Percentiles rank a stretch among this genome's conserved stretches.
Evolutionary conservation across 1,140 invertebrate genomes (phyloP).

Genomic region (Caenorhabditis elegans): WBcel235 BX284603.4:9979001-9979500

Average conservation of each 20-base stretch:
- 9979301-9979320: neutral
- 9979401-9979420: slow-evolving; percentile 3
- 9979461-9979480: neutral
- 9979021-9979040: no score
- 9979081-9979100: no score
- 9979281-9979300: neutral
- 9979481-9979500: neutral
- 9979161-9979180: neutral
- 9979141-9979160: no score
- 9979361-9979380: neutral
- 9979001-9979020: no score
- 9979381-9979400: slow-evolving; percentile 8
- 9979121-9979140: no score
- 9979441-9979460: neutral
- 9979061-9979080: no score
- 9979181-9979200: neutral
- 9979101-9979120: no score
- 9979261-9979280: neutral
- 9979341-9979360: neutral
- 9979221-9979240: slow-evolving; percentile 14
- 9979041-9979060: no score
- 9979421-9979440: neutral
- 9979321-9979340: slow-evolving; percentile 22
- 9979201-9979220: slow-evolving; percentile 7
- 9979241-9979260: neutral